Evolutionary conservation across 2,797 vertebrate genomes (phyloP).

Genomic region (Crenuchus spilurus): DNA sequence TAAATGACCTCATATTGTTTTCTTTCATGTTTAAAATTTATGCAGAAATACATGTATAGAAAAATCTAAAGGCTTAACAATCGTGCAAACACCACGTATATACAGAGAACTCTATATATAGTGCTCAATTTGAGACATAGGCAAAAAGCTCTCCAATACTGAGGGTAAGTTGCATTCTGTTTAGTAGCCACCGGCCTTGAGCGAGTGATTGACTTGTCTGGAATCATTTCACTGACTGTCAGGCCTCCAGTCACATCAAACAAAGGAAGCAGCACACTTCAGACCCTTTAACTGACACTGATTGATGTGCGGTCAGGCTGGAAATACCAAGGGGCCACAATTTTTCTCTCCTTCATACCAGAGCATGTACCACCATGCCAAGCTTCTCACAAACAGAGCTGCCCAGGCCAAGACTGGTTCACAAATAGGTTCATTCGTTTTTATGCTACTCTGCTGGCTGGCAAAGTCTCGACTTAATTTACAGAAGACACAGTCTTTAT

Average conservation of each 20-base stretch:
- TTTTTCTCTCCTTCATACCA: neutral
- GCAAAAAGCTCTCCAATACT: neutral
- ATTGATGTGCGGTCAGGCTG: conserved; percentile 5
- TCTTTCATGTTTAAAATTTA: too few relatives aligned
- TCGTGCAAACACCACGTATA: too few relatives aligned
- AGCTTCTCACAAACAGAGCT: neutral
- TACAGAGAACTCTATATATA: too few relatives aligned
- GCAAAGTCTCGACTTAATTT: neutral
- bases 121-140: neutral
- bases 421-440: conserved; percentile 13
- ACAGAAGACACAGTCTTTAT: neutral
- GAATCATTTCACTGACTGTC: conserved; percentile 24
- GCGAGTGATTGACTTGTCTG: neutral
- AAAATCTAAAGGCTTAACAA: too few relatives aligned
- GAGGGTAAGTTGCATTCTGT: neutral
- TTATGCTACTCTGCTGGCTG: neutral
- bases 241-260: neutral
- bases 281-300: conserved; percentile 2
- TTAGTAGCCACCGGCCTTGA: neutral
- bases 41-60: too few relatives aligned
- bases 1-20: too few relatives aligned
- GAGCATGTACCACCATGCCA: neutral
- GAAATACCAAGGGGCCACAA: neutral
- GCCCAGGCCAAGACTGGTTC: neutral
- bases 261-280: conserved; percentile 6